Percentiles rank a stretch among this genome's conserved stretches.
These are phyloP conservation scores for Polydrusus tereticollis DNA, from an alignment of 2,888 invertebrate species.

Conservation along the genomic window DNA sequence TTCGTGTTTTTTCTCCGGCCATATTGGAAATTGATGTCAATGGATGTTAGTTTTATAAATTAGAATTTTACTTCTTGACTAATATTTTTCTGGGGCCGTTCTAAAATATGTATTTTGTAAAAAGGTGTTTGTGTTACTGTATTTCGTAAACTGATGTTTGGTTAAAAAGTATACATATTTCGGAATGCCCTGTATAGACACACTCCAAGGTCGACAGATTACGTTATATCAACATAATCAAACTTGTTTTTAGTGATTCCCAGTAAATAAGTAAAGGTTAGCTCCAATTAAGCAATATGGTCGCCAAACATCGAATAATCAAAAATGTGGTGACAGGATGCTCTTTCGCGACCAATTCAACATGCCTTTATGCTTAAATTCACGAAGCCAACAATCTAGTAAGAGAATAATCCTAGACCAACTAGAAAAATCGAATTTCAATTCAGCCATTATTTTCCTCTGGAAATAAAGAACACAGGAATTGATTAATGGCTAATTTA, in stretches of 20 bases:
- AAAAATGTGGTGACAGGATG: no score
- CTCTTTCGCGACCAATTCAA: no score
- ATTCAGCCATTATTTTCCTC: no score
- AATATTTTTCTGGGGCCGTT: conserved; percentile 1
- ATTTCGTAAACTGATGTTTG: not conserved
- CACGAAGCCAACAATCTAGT: no score
- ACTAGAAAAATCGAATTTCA: no score
- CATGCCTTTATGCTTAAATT: no score
- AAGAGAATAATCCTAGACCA: no score
- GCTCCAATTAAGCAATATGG: no score
- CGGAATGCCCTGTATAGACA: conserved; percentile 45
- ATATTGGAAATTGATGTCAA: conserved; percentile 52
- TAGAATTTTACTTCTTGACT: conserved; percentile 56
- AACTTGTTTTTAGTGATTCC: conserved; percentile 13
- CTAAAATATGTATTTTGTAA: conserved; percentile 1
- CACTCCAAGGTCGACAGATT: conserved; percentile 56
- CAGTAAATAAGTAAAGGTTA: not conserved
- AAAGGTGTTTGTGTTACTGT: not conserved
- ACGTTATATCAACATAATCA: conserved; percentile 59
- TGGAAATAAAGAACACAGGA: no score
- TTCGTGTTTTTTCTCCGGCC: conserved; percentile 48
- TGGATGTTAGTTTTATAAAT: conserved; percentile 51
- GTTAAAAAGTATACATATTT: not conserved
- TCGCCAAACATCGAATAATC: not conserved
- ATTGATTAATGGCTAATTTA: no score